phyloP scores from a whole-genome alignment of 2,888 invertebrate species.

The Rapana venosa region DNA sequence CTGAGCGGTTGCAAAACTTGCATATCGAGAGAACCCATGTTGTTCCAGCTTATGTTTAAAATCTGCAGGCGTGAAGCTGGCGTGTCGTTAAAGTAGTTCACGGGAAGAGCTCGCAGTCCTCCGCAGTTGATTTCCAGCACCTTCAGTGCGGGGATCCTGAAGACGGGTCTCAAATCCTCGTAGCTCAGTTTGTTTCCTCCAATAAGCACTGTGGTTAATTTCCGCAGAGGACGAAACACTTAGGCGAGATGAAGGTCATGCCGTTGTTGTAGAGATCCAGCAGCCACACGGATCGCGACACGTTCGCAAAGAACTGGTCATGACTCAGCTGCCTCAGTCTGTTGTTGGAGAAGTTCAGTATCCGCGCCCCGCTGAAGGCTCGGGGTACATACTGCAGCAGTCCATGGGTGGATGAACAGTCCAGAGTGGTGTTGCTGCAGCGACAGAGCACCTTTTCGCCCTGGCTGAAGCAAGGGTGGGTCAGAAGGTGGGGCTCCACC shows the following conservation, averaged over 20 bases:
- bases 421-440: slow-evolving; percentile 5
- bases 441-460: neutral
- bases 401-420: neutral
- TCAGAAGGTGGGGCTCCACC: neutral
- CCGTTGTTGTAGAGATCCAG: neutral
- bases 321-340: neutral
- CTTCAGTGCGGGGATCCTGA: neutral
- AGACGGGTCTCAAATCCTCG: neutral
- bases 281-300: neutral
- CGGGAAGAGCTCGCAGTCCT: too few relatives aligned
- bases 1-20: neutral
- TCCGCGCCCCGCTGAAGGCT: neutral
- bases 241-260: neutral
- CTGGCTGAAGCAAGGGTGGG: neutral
- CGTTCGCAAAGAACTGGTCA: neutral
- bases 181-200: neutral
- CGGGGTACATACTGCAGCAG: neutral
- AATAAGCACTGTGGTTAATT: neutral
- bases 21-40: neutral
- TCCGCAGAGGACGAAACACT: neutral
- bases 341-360: slow-evolving; percentile 18
- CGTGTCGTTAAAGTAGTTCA: neutral
- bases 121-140: neutral
- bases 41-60: neutral
- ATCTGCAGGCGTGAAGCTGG: too few relatives aligned